These are phyloP conservation scores for Bactericera cockerelli DNA, from an alignment of 1,140 invertebrate genomes.

Conservation along the genomic window DNA sequence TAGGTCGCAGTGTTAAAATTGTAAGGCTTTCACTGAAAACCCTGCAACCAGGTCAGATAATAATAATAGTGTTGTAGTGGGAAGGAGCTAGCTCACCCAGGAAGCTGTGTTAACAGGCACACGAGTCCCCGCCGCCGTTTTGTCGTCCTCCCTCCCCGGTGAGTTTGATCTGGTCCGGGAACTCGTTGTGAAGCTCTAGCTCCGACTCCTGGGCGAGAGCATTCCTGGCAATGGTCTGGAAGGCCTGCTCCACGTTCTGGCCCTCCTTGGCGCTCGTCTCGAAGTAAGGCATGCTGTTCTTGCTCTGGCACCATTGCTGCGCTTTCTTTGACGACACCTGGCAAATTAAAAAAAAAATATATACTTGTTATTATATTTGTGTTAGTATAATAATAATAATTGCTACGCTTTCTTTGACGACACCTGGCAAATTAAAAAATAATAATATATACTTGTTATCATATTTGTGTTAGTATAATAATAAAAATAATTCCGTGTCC, in stretches of 20 bases:
- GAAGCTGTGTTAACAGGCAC: conserved; percentile 45
- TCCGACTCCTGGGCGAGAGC: conserved; percentile 60
- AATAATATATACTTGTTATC: too few relatives aligned
- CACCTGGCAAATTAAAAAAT: too few relatives aligned
- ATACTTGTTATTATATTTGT: too few relatives aligned
- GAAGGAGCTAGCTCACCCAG: too few relatives aligned
- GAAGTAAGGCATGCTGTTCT: conserved; percentile 98
- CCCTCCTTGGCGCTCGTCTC: conserved; percentile 98
- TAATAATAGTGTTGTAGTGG: too few relatives aligned
- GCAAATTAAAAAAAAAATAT: too few relatives aligned
- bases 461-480: too few relatives aligned
- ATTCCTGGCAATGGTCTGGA: conserved; percentile 94
- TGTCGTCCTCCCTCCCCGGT: conserved; percentile 42
- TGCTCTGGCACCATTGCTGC: conserved; percentile 95
- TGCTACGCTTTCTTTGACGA: conserved; percentile 91
- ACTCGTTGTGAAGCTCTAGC: conserved; percentile 90
- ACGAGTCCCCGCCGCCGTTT: conserved; percentile 54
- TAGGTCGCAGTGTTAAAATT: too few relatives aligned
- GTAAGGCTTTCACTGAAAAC: too few relatives aligned
- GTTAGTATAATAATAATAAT: too few relatives aligned
- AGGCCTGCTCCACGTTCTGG: conserved; percentile 94
- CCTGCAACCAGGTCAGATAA: too few relatives aligned
- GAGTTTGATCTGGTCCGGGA: conserved; percentile 88
- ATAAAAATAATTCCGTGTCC: conserved; percentile 89
- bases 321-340: conserved; percentile 86